These are phyloP conservation scores for Silurus meridionalis DNA, from an alignment of 2,113 vertebrate species.

Conservation along the genomic window DNA sequence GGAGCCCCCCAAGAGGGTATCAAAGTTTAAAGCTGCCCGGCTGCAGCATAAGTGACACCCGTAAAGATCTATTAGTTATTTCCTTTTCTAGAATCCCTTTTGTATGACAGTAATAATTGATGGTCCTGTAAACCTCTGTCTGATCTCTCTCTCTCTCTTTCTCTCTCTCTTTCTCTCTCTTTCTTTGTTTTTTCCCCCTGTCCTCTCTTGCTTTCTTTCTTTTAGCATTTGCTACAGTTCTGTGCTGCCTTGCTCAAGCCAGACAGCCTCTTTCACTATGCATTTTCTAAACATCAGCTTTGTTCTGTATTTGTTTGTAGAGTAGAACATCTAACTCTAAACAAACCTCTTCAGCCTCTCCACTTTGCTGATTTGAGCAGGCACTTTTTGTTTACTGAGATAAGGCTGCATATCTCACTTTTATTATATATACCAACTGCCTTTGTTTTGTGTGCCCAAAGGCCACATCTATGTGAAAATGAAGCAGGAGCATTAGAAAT, in stretches of 20 bases:
- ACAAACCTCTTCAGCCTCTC: neutral
- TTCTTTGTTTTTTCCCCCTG: neutral
- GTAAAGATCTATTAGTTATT: constrained; percentile 70
- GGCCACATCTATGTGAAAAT: neutral
- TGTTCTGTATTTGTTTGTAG: neutral
- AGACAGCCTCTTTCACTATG: neutral
- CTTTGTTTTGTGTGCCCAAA: constrained; percentile 8
- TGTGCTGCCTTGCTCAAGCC: constrained; percentile 57
- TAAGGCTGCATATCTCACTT: neutral
- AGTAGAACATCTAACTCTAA: neutral
- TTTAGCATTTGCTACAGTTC: constrained; percentile 38
- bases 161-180: neutral
- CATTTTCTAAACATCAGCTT: neutral
- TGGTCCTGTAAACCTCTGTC: neutral
- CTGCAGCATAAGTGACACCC: constrained; percentile 76
- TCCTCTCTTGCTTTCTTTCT: neutral
- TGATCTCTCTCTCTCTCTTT: neutral
- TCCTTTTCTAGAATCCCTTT: constrained; percentile 3
- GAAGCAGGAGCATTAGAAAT: neutral
- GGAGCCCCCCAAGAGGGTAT: constrained; percentile 71
- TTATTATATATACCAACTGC: neutral
- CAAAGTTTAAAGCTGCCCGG: constrained; percentile 94
- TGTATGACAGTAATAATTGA: constrained; percentile 13
- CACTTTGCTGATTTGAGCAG: neutral
- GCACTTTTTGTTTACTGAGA: neutral